Base-by-base conservation (phyloP, 2,888 invertebrate genomes). In the Calephelis perditalis region DNA sequence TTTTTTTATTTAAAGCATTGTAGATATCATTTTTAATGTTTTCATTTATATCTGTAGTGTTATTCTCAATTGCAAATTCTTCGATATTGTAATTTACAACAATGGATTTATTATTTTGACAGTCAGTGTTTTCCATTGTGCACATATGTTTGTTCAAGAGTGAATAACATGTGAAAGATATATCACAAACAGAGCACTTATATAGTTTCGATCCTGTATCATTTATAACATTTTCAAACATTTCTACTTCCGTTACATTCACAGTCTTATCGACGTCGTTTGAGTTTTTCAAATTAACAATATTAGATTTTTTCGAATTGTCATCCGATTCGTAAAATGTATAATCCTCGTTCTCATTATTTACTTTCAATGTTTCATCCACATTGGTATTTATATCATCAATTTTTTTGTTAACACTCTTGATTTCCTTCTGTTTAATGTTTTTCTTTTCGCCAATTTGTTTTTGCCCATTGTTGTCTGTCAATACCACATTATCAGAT, bases 21-120 rank as follows among this genome's bases (percentile, higher is more conserved):
- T 52, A 56, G 35, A 55, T 59, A 44, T 62, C 47, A 7, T 60
- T 61, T 57, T 65, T 60, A 37, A 60, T 59, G 5, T 60, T 56
- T 12, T 44, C 62, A 5, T 63, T 12, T 11, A 15, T 35, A 11
- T 70, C 71, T 26, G 65, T 67, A 8, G 66, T 46, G 3, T 67
- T 62, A 59, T 70, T 69, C 1, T 79, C 75, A 63, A 89, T 26
- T 49, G 49, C 15, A 10, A 49, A 49, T 49, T 5, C 10, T 49
- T 35, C 49, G 26, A 49, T 35, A 35, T 49, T 49, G 10, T 15
- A 26, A 26, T 49, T 49, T 10, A 9, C 10, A 35, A 49, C 7
- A 49, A 49, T 26, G 26, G 35, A 54, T 54, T 59, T 59, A 52
- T 49, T 26, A 35, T 5, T 49, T 6, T 49, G 15, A 5, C 35